Conservation (phyloP, 2,888 invertebrate species). For the Glyphotaelius pellucidus region DNA sequence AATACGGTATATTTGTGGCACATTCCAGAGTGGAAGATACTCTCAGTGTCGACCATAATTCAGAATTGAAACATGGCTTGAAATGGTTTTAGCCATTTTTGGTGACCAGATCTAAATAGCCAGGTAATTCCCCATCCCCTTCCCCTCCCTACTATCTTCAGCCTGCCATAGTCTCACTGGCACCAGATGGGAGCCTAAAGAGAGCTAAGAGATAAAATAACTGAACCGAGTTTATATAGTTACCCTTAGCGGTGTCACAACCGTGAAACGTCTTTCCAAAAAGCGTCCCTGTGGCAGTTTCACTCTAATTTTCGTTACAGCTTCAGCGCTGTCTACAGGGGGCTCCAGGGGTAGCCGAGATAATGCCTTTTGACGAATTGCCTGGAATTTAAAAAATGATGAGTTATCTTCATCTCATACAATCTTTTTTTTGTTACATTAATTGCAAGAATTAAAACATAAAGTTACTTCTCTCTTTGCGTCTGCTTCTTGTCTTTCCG, state of each 20-base stretch:
- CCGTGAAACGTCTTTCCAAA: conserved; percentile 87
- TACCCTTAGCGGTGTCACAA: conserved; percentile 78
- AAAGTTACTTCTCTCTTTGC: conserved; percentile 84
- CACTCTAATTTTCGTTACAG: conserved; percentile 86
- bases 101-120: too few relatives aligned
- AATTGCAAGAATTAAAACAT: background rate
- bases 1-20: too few relatives aligned
- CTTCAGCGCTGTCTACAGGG: conserved; percentile 78
- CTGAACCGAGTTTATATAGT: conserved; percentile 32
- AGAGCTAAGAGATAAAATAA: background rate
- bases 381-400: conserved; percentile 69
- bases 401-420: too few relatives aligned
- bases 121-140: too few relatives aligned
- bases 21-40: too few relatives aligned
- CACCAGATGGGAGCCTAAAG: too few relatives aligned
- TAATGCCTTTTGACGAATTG: conserved; percentile 79
- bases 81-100: too few relatives aligned
- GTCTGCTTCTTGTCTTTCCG: conserved; percentile 84
- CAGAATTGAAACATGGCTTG: too few relatives aligned
- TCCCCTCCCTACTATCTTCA: too few relatives aligned
- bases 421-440: conserved; percentile 10
- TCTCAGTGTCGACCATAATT: too few relatives aligned
- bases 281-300: conserved; percentile 87
- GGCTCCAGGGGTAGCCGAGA: conserved; percentile 87
- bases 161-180: too few relatives aligned